Evolutionary conservation across 2,797 vertebrate genomes (phyloP), one percentile per base, ranked within the genome.

Genomic region (Graptemys geographica): DNA sequence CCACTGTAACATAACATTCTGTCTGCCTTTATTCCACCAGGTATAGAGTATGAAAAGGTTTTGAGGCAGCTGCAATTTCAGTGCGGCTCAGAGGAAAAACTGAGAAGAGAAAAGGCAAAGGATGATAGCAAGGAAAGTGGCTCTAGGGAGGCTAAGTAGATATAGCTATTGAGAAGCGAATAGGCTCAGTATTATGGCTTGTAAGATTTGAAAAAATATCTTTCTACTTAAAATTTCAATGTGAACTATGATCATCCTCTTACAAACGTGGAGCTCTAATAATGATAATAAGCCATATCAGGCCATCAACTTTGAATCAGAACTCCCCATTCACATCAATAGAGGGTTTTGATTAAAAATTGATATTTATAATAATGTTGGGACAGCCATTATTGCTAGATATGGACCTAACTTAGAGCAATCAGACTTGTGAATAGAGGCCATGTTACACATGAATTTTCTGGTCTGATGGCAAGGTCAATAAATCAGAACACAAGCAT

Each of bases 121-220:
- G 12, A 2, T 57, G 76, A 52, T 10, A 59, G 44, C 2, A 55
- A 91, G 52, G 4, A 13, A 25, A 9, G 47, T 0, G 0, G 4
- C n/a, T 81, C 37, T 56, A 28, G 33, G 9, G n/a, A 44, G 23
- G 80, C 1, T 86, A 15, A 44, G 28, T 25, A 27, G 23, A 76
- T 76, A 25, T 12, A 44, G 41, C 25, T 76, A 27, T 28, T 27
- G 10, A 84, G n/a, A 84, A 59, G 55, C 0, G 4, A 0, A 0
- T n/a, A 10, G 23, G 81, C n/a, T 91, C 56, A 49, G 81, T 79
- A 91, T 76, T 4, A 2, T 62, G 7, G 19, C 15, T 3, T 78
- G 23, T 82, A 55, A 69, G 21, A 18, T 23, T 86, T 81, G 2
- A 94, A 5, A 41, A 76, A 76, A 44, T 72, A 47, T 25, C 25